Percentiles rank a stretch among this genome's conserved stretches.
Conservation (phyloP, 2,888 invertebrate genomes). For the Oscheius sp. region DNA sequence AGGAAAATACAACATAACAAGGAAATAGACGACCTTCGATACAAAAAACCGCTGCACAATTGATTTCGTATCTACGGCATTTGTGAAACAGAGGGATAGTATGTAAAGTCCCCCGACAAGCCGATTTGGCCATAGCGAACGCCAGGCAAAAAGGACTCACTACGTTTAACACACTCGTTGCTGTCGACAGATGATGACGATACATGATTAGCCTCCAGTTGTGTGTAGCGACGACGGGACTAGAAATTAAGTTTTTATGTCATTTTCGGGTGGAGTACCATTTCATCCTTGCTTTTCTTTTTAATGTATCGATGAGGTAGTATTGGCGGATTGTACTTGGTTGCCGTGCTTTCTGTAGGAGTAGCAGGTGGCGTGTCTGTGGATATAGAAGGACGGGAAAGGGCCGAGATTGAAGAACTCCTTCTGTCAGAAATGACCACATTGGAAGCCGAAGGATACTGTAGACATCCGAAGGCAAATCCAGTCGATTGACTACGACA, state of each 20-base stretch:
- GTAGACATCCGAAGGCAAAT: conserved; percentile 15
- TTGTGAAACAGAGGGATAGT: conserved; percentile 26
- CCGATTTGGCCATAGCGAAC: conserved; percentile 21
- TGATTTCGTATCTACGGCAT: conserved; percentile 18
- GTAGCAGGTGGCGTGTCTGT: conserved; percentile 16
- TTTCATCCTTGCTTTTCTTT: conserved; percentile 21
- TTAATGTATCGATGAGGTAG: conserved; percentile 23
- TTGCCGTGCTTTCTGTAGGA: not conserved
- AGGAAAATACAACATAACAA: too few species aligned
- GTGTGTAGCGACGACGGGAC: conserved; percentile 2
- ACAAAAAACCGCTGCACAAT: conserved; percentile 10
- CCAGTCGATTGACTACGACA: conserved; percentile 1
- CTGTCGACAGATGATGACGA: conserved; percentile 22
- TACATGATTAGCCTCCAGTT: too few species aligned
- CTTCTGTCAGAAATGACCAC: not conserved
- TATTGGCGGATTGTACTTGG: conserved; percentile 2
- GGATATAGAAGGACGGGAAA: not conserved
- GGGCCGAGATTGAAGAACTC: conserved; percentile 8
- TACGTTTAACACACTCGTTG: conserved; percentile 17
- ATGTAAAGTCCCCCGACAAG: conserved; percentile 23
- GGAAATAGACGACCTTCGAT: conserved; percentile 3
- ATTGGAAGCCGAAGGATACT: conserved; percentile 8
- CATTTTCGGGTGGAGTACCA: not conserved
- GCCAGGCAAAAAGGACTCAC: conserved; percentile 21
- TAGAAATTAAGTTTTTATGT: not conserved